Percentiles rank a stretch among this genome's conserved stretches.
Conservation (phyloP, 1,140 invertebrate genomes). For the Cherax destructor region DNA sequence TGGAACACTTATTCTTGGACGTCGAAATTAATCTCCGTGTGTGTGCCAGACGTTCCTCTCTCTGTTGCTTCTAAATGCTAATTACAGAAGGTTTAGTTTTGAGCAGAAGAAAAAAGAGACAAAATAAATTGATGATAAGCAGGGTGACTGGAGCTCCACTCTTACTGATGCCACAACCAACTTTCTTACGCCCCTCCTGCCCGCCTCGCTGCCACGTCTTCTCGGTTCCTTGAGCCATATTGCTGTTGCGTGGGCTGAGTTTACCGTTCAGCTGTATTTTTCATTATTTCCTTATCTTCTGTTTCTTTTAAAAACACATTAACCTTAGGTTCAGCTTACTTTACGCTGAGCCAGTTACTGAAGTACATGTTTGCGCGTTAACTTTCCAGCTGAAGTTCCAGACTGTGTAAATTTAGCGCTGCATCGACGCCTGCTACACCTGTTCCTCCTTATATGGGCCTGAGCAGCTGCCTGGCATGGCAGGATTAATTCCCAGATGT, state of each 20-base stretch:
- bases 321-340: neutral
- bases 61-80: no score
- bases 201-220: conserved; percentile 43
- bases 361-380: neutral
- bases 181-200: conserved; percentile 56
- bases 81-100: neutral
- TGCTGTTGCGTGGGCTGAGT: neutral
- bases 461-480: neutral
- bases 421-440: conserved; percentile 20
- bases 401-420: neutral
- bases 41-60: no score
- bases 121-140: neutral
- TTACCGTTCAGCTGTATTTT: neutral
- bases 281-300: neutral
- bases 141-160: conserved; percentile 22
- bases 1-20: neutral
- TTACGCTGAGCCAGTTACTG: neutral
- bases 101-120: neutral
- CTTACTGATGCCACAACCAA: conserved; percentile 41
- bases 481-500: neutral
- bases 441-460: conserved; percentile 25
- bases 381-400: neutral
- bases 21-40: no score
- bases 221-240: conserved; percentile 2
- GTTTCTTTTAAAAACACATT: neutral